These are phyloP conservation scores for Steinernema scapterisci DNA, from an alignment of 2,888 invertebrate genomes.

Conservation along the genomic window DNA sequence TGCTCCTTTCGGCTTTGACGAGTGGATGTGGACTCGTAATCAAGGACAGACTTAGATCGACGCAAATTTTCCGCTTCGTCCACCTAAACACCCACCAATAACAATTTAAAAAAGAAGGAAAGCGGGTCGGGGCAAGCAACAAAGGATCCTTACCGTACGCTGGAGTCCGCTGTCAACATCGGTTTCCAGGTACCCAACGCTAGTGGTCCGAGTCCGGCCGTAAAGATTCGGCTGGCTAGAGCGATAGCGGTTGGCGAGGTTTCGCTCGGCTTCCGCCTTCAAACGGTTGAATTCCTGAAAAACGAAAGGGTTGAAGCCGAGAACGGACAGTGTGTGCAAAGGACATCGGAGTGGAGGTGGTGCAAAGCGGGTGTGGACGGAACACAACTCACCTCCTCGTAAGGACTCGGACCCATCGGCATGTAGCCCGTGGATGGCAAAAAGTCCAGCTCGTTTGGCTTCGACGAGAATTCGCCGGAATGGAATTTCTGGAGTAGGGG, in stretches of 20 bases:
- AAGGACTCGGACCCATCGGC: conserved; percentile 54
- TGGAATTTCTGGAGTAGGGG: conserved; percentile 66
- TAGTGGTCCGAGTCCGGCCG: conserved; percentile 44
- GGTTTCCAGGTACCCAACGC: conserved; percentile 52
- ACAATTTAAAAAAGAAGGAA: neutral
- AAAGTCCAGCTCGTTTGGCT: conserved; percentile 32
- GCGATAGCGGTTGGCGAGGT: conserved; percentile 56
- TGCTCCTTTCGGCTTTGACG: conserved; percentile 57
- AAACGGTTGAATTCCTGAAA: conserved; percentile 65
- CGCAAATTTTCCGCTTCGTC: conserved; percentile 44
- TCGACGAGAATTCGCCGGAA: conserved; percentile 53
- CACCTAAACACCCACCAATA: conserved; percentile 35
- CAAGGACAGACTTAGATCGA: conserved; percentile 51
- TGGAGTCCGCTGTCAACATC: conserved; percentile 50
- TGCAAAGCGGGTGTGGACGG: neutral
- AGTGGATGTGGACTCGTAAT: conserved; percentile 44
- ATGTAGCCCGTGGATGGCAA: conserved; percentile 41
- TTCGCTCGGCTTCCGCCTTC: conserved; percentile 61
- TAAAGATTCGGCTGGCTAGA: conserved; percentile 55
- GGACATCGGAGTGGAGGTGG: neutral
- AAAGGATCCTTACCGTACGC: conserved; percentile 38
- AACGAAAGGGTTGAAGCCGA: neutral
- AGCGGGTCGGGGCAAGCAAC: neutral
- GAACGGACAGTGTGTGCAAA: conserved; percentile 22
- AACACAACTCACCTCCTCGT: conserved; percentile 52